Conservation (phyloP, 2,113 vertebrate species). For the Trachemys scripta region DNA sequence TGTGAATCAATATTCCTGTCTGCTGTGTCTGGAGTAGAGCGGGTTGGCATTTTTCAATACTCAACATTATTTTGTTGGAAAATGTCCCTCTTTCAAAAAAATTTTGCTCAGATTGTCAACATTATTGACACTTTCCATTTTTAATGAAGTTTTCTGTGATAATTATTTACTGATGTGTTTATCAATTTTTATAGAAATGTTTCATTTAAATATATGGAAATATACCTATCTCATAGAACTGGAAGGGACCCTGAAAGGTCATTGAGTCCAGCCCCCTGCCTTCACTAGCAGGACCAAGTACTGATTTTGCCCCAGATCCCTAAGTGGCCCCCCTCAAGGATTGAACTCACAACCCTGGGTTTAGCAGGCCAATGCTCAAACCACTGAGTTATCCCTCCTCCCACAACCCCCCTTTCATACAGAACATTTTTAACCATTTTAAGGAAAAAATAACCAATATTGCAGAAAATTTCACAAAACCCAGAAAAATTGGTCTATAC, state of each 20-base stretch:
- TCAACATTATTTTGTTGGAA: background rate
- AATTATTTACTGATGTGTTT: background rate
- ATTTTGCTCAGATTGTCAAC: background rate
- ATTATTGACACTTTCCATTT: accelerated
- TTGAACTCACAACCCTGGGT: too few relatives aligned
- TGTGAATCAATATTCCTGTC: background rate
- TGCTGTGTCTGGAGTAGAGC: background rate
- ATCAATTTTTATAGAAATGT: background rate
- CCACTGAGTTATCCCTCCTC: too few relatives aligned
- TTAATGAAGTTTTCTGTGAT: background rate
- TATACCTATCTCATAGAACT: too few relatives aligned
- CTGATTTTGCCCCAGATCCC: too few relatives aligned
- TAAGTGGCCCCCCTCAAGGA: too few relatives aligned
- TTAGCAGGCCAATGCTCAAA: too few relatives aligned
- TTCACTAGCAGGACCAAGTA: too few relatives aligned
- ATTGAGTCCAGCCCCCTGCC: too few relatives aligned
- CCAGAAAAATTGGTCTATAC: background rate
- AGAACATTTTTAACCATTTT: background rate
- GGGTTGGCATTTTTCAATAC: background rate
- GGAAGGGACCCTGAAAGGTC: too few relatives aligned
- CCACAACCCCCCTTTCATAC: background rate
- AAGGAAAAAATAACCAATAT: background rate
- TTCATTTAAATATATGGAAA: background rate
- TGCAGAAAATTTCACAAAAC: background rate
- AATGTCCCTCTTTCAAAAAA: background rate